A percentile compares a stretch with the other conserved stretches of the same genome.
Conservation (phyloP, 92 coral and sea anemone species). For the Phenganax stokvisi region DNA sequence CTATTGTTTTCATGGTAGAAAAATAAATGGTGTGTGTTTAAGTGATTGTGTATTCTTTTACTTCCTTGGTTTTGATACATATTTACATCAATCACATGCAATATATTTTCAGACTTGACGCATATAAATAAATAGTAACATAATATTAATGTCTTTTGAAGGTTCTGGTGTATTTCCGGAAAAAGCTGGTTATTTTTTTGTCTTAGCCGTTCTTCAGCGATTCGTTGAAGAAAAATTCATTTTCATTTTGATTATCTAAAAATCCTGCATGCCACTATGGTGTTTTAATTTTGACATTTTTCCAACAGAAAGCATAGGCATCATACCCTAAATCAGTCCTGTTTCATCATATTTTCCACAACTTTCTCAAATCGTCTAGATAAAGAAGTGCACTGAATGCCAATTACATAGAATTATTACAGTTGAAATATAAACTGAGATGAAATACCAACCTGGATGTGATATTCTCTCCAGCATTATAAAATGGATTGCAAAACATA, state of each 20-base stretch:
- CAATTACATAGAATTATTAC: too few relatives aligned
- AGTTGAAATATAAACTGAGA: background rate
- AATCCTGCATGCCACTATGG: background rate
- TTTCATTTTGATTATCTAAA: background rate
- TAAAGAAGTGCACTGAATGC: background rate
- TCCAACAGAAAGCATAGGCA: background rate
- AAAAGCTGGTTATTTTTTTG: too few relatives aligned
- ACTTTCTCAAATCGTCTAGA: slow-evolving; percentile 72
- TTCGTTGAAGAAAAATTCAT: background rate
- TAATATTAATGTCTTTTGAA: too few relatives aligned
- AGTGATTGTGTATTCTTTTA: too few relatives aligned
- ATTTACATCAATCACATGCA: too few relatives aligned
- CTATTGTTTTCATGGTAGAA: too few relatives aligned
- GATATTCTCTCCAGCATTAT: slow-evolving; percentile 96
- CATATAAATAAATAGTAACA: too few relatives aligned
- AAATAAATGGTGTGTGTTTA: too few relatives aligned
- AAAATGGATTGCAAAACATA: slow-evolving; percentile 98
- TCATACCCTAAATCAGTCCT: background rate
- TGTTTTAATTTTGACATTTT: background rate
- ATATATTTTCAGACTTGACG: too few relatives aligned
- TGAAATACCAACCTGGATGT: slow-evolving; percentile 70
- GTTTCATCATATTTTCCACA: slow-evolving; percentile 73
- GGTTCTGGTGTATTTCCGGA: too few relatives aligned
- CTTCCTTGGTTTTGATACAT: too few relatives aligned
- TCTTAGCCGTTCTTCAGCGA: too few relatives aligned